Evolutionary conservation across 2,113 vertebrate genomes (phyloP).

Genomic region (Ophthalmotilapia sp.): DNA sequence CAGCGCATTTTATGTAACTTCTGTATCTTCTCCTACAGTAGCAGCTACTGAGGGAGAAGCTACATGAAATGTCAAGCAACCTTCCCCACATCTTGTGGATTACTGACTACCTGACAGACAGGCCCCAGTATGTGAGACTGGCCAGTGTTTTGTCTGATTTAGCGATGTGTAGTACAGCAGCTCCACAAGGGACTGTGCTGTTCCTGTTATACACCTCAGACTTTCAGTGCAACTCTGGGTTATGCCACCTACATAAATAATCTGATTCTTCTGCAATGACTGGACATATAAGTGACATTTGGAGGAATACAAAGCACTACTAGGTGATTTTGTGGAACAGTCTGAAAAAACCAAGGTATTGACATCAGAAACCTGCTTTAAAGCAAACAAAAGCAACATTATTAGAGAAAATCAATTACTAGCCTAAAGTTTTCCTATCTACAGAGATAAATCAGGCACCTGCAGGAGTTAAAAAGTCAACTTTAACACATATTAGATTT

Average conservation of each 20-base stretch:
- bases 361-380: neutral
- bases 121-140: neutral
- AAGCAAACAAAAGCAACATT: neutral
- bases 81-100: neutral
- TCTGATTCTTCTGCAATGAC: neutral
- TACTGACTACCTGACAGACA: neutral
- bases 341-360: neutral
- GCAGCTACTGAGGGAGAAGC: neutral
- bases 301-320: neutral
- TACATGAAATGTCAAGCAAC: neutral
- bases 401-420: neutral
- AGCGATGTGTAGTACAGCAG: neutral
- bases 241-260: neutral
- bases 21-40: neutral
- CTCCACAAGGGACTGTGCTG: neutral
- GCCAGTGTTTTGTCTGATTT: neutral
- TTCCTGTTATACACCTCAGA: neutral
- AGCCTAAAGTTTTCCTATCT: neutral
- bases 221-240: neutral
- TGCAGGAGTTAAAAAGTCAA: neutral
- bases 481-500: neutral
- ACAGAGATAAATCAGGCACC: neutral
- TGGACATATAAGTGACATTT: neutral
- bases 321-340: neutral
- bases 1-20: neutral